A percentile compares a stretch with the other conserved stretches of the same genome.
phyloP scores from a whole-genome alignment of 1,140 invertebrate species.

The Aleiodes sp. region DNA sequence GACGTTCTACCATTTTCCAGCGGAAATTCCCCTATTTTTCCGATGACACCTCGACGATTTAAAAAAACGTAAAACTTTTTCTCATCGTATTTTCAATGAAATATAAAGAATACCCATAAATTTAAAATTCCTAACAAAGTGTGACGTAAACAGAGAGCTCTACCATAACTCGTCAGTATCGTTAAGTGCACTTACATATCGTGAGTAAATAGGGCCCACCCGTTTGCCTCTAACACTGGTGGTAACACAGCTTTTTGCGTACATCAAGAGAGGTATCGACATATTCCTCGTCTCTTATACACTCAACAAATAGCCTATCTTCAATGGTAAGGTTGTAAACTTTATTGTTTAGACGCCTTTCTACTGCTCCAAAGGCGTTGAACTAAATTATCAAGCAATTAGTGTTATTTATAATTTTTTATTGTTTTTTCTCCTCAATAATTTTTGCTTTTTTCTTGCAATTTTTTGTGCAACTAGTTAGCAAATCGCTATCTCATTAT shows the following conservation, averaged over 20 bases:
- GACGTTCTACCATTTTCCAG: too few relatives aligned
- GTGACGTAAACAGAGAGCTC: not conserved
- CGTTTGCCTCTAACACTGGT: not conserved
- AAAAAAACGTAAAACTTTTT: too few relatives aligned
- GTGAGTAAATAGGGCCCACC: not conserved
- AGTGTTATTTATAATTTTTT: constrained; percentile 6
- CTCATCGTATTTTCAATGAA: too few relatives aligned
- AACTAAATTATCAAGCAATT: not conserved
- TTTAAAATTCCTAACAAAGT: not conserved
- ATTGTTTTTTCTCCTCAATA: not conserved
- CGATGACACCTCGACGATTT: too few relatives aligned
- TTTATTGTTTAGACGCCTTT: constrained; percentile 14
- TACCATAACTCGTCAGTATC: not conserved
- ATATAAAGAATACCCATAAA: not conserved
- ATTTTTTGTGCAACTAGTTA: constrained; percentile 16
- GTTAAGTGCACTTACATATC: constrained; percentile 6
- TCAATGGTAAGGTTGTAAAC: constrained; percentile 23
- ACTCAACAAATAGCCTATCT: not conserved
- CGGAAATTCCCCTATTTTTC: too few relatives aligned
- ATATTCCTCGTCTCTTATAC: not conserved
- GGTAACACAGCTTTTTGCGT: constrained; percentile 21
- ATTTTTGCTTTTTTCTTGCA: not conserved
- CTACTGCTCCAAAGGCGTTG: not conserved
- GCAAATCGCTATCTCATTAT: constrained; percentile 32
- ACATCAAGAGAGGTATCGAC: not conserved